Percentiles rank a stretch among this genome's conserved stretches.
These are phyloP conservation scores for Spermophilus dauricus DNA, from an alignment of 2,113 vertebrate genomes.

Conservation along the genomic window DNA sequence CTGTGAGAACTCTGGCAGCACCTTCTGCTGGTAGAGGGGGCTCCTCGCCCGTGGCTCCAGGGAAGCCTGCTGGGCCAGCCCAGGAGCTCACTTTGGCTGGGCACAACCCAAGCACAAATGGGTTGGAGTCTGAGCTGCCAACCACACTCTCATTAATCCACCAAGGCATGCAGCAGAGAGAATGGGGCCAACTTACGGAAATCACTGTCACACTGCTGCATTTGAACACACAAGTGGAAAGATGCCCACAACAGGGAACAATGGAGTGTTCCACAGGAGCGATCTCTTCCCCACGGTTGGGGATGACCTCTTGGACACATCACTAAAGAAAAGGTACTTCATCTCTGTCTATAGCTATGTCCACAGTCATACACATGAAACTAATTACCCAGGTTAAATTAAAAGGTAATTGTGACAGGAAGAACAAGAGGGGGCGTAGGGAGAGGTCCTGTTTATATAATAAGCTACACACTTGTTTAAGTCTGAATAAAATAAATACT, in stretches of 20 bases:
- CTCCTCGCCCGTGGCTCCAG: neutral
- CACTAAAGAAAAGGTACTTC: neutral
- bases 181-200: neutral
- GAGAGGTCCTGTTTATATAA: neutral
- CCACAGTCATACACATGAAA: too few relatives aligned
- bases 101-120: neutral
- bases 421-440: neutral
- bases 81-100: neutral
- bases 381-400: too few relatives aligned
- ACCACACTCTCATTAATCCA: too few relatives aligned
- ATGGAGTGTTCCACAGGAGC: fast-evolving
- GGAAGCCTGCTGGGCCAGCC: too few relatives aligned
- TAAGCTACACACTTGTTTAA: neutral
- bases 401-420: too few relatives aligned
- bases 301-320: too few relatives aligned
- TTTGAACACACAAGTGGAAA: neutral
- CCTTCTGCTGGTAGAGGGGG: neutral
- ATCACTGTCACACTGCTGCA: neutral
- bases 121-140: neutral
- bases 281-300: neutral
- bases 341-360: neutral
- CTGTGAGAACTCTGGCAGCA: neutral
- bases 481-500: neutral
- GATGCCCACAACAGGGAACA: neutral
- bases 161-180: neutral